Percentiles rank a stretch among this genome's conserved stretches.
phyloP scores from a whole-genome alignment of 2,888 invertebrate species.

The Orthonevra nobilis region DNA sequence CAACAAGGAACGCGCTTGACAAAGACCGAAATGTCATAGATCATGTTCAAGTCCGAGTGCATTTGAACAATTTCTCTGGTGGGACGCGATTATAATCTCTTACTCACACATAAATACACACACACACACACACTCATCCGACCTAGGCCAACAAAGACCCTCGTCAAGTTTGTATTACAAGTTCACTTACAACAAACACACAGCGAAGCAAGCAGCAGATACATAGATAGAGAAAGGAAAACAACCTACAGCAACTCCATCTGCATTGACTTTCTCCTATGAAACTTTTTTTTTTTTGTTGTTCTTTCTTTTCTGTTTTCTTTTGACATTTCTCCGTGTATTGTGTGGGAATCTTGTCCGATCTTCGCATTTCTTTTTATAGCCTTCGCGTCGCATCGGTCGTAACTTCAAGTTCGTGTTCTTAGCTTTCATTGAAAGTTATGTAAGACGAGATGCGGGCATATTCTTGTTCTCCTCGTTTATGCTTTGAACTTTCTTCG shows the following conservation, averaged over 20 bases:
- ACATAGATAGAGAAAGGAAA: constrained; percentile 39
- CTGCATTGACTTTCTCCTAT: constrained; percentile 67
- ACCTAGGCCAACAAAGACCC: constrained; percentile 62
- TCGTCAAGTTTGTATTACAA: constrained; percentile 49
- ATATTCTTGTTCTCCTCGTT: constrained; percentile 57
- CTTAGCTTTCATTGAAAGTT: constrained; percentile 66
- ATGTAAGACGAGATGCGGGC: constrained; percentile 55
- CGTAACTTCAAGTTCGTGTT: constrained; percentile 53
- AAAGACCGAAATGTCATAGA: constrained; percentile 29
- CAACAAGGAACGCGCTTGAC: background rate
- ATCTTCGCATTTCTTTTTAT: constrained; percentile 72
- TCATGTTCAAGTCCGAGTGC: constrained; percentile 31
- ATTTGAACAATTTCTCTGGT: constrained; percentile 9
- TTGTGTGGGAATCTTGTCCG: constrained; percentile 2
- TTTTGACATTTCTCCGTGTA: constrained; percentile 47
- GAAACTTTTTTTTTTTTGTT: constrained; percentile 38
- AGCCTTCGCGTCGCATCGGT: constrained; percentile 24
- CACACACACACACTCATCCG: constrained; percentile 9
- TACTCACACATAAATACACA: constrained; percentile 1
- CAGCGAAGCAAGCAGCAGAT: constrained; percentile 7
- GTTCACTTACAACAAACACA: constrained; percentile 44
- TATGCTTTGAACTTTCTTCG: constrained; percentile 73
- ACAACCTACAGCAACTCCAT: constrained; percentile 65
- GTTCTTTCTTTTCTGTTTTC: constrained; percentile 32
- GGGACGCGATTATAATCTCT: constrained; percentile 15